Evolutionary conservation across 2,888 invertebrate species (phyloP), one percentile per base, ranked within the genome.

Genomic region (Aradus depressus): DNA sequence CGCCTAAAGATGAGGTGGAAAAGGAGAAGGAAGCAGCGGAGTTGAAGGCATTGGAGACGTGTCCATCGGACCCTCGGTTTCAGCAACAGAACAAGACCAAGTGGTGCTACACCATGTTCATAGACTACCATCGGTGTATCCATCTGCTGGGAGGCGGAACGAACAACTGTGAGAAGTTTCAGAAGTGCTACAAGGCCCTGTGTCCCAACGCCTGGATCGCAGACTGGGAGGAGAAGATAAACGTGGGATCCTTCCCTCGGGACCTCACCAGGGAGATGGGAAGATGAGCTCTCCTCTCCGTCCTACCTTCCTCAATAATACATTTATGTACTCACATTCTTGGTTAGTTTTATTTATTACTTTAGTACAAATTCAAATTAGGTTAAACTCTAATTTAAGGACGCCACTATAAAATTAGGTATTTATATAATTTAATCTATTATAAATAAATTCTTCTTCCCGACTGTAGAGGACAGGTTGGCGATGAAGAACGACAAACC

Each of bases 201-300:
- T 96, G 95, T 69, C 95, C 95, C 62, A 78, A 77, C 60, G 75
- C 75, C 48, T 93, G 93, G 93, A 71, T 81, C 39, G 85, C 87
- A 62, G 88, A 80, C 64, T 93, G 92, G 92, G 79, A 90, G 65
- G 75, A 73, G 28, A 91, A 92, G 70, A 71, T 82, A 57, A 76
- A 74, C 3, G 77, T 78, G 52, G 86, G 85, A 50, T 80, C 71
- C 56, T 95, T 95, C 72, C 75, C 90, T 8, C 53, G 59, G 43
- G 51, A 60, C 31, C 50, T 54, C 28, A 56, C 50, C 5, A 48
- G 49, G 32, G 57, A 57, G 34, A 56, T 56, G 56, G 53, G 54
- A 1, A 5, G 42, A 38, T 28, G 16, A 42, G n/a, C n/a, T n/a
- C n/a, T n/a, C n/a, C n/a, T n/a, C n/a, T n/a, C n/a, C n/a, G n/a